Conservation (phyloP, 2,113 vertebrate species). For the Glareola pratincola region DNA sequence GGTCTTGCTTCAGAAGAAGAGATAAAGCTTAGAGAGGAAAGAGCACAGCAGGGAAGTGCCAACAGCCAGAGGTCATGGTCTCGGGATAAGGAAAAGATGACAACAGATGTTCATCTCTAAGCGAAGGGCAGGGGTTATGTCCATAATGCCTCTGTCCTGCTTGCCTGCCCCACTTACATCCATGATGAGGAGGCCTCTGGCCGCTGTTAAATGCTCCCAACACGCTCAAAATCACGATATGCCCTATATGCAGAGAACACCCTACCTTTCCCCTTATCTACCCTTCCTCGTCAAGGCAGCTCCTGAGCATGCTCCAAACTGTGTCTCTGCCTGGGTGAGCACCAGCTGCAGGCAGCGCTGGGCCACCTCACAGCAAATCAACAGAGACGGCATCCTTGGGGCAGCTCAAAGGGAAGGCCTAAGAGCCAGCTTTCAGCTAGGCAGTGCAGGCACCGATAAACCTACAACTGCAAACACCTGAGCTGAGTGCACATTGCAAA, state of each 20-base stretch:
- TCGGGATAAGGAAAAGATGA: not conserved
- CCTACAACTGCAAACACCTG: rapidly evolving
- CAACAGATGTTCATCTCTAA: slow-evolving; percentile 4
- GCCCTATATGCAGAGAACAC: not conserved
- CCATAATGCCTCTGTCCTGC: not conserved
- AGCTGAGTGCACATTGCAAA: not conserved
- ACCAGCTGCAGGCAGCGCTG: not conserved
- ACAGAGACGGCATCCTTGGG: not conserved
- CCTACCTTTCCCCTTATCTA: not conserved
- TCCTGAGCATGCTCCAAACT: not conserved
- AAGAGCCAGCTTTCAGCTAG: not conserved
- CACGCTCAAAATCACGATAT: not conserved
- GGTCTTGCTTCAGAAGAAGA: slow-evolving; percentile 30
- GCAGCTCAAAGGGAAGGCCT: not conserved
- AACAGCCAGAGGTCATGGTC: slow-evolving; percentile 1
- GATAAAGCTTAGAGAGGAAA: not conserved
- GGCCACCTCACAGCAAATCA: not conserved
- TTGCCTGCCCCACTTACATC: not conserved
- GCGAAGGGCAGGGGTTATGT: not conserved
- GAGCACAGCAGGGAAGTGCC: not conserved
- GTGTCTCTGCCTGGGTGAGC: not conserved
- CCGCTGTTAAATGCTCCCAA: not conserved
- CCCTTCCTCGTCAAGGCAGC: not conserved
- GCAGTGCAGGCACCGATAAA: not conserved
- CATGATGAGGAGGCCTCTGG: not conserved